Base-by-base conservation (phyloP, 1,140 invertebrate genomes). In the Thaumetopoea pityocampa region DNA sequence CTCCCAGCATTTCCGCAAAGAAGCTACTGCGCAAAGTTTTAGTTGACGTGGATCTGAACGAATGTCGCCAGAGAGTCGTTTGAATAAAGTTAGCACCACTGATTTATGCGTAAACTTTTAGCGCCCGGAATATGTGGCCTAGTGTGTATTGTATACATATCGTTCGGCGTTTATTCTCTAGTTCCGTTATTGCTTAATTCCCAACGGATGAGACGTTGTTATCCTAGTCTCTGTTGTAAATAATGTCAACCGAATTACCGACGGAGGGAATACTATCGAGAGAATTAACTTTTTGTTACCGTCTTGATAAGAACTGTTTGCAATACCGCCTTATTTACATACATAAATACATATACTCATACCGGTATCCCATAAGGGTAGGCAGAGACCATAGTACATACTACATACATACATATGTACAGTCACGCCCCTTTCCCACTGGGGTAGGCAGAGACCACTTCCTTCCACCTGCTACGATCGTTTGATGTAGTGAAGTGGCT, bases 51-150 rank as follows among this genome's bases (percentile, higher is more conserved):
- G 62, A 68, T 56, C 61, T 60, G 61, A 77, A 80, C 72, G 64
- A 71, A 58, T 76, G 73, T 80, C 73, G 67, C 71, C 58, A 60
- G 72, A 77, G 72, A 77, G 76, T 77, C 76, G 71, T 80, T 80
- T 76, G 76, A 77, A 80, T 77, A 77, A 77, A 80, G 72, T 80
- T 80, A 73, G 57, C 41, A n/a, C 44, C 46, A 67, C 70, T 80
- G 76, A 77, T 80, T 77, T 77, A 80, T 80, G 72, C 69, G 62
- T 41, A 77, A 80, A 80, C 65, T 80, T 80, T 43, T 30, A 44
- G 51, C 34, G 52, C 47, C 34, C 44, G 32, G 55, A 57, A 62
- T 65, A 48, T 63, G 59, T 67, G 52, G 43, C 40, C 34, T 38
- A 34, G 37, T 67, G 59, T 71, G 67, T 67, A 67, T 56, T 71